These are phyloP conservation scores for Neopelma chrysocephalum DNA, from an alignment of 2,797 vertebrate genomes.

Conservation along the genomic window DNA sequence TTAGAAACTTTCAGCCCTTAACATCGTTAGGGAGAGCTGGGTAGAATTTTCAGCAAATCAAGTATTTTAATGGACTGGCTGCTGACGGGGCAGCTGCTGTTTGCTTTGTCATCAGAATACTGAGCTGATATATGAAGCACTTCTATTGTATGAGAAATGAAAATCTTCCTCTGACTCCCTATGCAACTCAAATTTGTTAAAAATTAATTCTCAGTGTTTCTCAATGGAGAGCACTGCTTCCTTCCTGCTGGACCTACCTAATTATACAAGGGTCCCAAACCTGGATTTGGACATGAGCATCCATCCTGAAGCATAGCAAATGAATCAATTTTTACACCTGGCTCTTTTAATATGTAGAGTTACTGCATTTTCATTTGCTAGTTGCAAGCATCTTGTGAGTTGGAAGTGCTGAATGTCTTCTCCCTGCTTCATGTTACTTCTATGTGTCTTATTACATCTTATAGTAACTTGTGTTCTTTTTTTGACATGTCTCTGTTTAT, in stretches of 20 bases:
- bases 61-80: conserved; percentile 26
- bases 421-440: background rate
- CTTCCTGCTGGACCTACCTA: background rate
- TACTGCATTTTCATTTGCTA: background rate
- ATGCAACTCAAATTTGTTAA: background rate
- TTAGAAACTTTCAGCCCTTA: background rate
- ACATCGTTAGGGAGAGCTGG: background rate
- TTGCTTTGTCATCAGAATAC: conserved; percentile 7
- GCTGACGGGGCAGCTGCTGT: background rate
- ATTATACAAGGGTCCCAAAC: background rate
- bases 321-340: background rate
- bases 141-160: background rate
- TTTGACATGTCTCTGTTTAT: background rate
- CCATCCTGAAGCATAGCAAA: background rate
- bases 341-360: background rate
- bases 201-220: background rate
- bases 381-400: background rate
- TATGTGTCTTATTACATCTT: background rate
- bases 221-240: background rate
- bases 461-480: background rate
- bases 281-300: background rate
- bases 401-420: background rate
- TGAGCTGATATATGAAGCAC: background rate
- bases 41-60: conserved; percentile 22
- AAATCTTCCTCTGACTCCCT: background rate